phyloP scores from a whole-genome alignment of 2,888 invertebrate species.

The Nezara viridula region DNA sequence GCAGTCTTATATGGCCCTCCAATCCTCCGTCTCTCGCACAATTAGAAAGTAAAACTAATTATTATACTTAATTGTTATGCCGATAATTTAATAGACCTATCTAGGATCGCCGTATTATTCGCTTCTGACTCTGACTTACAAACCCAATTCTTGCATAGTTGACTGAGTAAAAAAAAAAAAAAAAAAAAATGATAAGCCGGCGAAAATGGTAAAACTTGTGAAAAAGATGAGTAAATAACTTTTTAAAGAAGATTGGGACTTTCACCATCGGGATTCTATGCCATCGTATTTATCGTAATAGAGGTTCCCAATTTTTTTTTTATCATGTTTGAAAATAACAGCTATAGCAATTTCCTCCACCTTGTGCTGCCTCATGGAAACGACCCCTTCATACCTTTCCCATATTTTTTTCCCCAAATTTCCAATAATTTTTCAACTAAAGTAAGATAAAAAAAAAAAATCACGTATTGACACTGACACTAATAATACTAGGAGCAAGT shows the following conservation, averaged over 20 bases:
- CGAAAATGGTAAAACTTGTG: neutral
- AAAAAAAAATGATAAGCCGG: neutral
- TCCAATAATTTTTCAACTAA: neutral
- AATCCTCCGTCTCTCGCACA: neutral
- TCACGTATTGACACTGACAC: neutral
- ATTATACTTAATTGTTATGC: neutral
- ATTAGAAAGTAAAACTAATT: constrained; percentile 23
- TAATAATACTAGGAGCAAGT: too few relatives aligned
- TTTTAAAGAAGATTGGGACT: neutral
- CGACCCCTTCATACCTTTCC: neutral
- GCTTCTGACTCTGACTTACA: neutral
- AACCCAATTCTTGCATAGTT: neutral
- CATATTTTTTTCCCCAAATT: neutral
- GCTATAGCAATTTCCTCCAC: neutral
- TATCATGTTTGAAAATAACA: neutral
- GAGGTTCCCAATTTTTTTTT: neutral
- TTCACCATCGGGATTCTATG: neutral
- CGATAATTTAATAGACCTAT: neutral
- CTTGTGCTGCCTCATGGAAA: neutral
- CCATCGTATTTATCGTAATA: neutral
- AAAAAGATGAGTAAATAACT: neutral
- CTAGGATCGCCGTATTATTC: neutral
- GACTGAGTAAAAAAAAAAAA: neutral
- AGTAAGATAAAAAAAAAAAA: neutral
- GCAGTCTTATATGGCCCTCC: neutral